Conservation (phyloP, 2,888 invertebrate species). For the Cremastinae sp. region DNA sequence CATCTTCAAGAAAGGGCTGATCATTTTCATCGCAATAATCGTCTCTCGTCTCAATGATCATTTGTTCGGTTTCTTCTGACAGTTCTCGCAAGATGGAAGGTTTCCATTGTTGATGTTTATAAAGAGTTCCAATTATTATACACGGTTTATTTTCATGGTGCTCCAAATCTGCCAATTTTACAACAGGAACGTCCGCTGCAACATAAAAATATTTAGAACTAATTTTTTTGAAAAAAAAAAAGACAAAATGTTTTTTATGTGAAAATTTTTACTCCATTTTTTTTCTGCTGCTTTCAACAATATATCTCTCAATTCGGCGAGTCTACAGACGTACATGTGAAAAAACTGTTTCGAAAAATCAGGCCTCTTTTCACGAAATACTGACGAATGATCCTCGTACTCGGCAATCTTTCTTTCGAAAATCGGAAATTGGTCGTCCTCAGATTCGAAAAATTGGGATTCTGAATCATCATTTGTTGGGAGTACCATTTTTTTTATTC, state of each 20-base stretch:
- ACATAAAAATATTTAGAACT: slow-evolving; percentile 8
- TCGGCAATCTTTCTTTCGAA: slow-evolving; percentile 67
- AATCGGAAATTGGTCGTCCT: slow-evolving; percentile 54
- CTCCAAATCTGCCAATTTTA: slow-evolving; percentile 87
- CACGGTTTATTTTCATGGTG: slow-evolving; percentile 87
- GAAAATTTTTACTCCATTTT: slow-evolving; percentile 85
- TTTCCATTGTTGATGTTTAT: slow-evolving; percentile 94
- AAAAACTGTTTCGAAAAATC: slow-evolving; percentile 87
- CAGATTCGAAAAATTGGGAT: slow-evolving; percentile 34
- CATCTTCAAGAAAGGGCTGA: slow-evolving; percentile 93
- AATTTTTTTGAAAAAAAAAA: not conserved
- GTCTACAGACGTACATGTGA: slow-evolving; percentile 90
- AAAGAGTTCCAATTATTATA: slow-evolving; percentile 94
- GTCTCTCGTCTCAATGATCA: slow-evolving; percentile 86
- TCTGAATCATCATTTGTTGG: slow-evolving; percentile 23
- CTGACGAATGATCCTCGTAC: slow-evolving; percentile 66
- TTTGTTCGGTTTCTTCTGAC: slow-evolving; percentile 92
- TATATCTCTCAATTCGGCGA: slow-evolving; percentile 86
- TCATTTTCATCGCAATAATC: slow-evolving; percentile 92
- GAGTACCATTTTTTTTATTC: slow-evolving; percentile 44
- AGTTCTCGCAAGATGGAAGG: slow-evolving; percentile 96
- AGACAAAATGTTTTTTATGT: not conserved
- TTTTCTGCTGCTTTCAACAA: slow-evolving; percentile 82
- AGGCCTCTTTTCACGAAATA: slow-evolving; percentile 63
- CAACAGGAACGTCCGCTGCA: slow-evolving; percentile 74